These are phyloP conservation scores for Caenorhabditis becei DNA, from an alignment of 2,888 invertebrate genomes.

Conservation along the genomic window DNA sequence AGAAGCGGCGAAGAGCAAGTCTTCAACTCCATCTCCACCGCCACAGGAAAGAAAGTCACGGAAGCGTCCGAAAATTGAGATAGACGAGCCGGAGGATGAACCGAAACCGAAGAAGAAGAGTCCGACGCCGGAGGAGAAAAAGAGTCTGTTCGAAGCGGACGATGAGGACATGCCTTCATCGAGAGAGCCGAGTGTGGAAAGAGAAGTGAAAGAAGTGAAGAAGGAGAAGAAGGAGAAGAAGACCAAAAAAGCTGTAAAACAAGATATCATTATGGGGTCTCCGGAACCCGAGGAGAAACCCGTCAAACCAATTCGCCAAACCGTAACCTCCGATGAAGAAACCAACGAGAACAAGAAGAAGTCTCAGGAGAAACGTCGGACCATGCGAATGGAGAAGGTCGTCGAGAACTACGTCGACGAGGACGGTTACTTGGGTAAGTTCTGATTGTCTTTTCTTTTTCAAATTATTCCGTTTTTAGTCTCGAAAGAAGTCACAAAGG, in stretches of 20 bases:
- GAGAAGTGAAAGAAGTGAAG: constrained; percentile 12
- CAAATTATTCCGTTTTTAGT: constrained; percentile 37
- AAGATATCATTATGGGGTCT: too few species aligned
- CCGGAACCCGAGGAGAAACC: too few species aligned
- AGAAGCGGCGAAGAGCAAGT: constrained; percentile 4
- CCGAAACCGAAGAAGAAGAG: constrained; percentile 7
- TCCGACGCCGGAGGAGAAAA: constrained; percentile 27
- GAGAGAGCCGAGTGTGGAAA: constrained; percentile 38
- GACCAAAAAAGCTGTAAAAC: too few species aligned
- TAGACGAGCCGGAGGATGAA: constrained; percentile 38
- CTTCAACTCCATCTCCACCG: constrained; percentile 15
- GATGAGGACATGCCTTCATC: constrained; percentile 42
- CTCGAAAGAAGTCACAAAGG: constrained; percentile 50
- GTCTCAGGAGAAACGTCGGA: constrained; percentile 26
- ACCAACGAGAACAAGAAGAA: background rate
- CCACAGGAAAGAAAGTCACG: constrained; percentile 16
- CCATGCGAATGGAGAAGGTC: constrained; percentile 57
- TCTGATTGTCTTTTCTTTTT: background rate
- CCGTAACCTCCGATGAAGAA: too few species aligned
- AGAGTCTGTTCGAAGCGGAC: constrained; percentile 5
- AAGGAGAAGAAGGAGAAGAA: constrained; percentile 4
- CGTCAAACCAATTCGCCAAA: too few species aligned
- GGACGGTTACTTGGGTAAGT: constrained; percentile 62
- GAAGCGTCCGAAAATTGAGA: constrained; percentile 53
- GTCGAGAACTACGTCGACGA: constrained; percentile 62